These are phyloP conservation scores for Drosophila planitibia DNA, from an alignment of 2,888 invertebrate genomes.

Conservation along the genomic window DNA sequence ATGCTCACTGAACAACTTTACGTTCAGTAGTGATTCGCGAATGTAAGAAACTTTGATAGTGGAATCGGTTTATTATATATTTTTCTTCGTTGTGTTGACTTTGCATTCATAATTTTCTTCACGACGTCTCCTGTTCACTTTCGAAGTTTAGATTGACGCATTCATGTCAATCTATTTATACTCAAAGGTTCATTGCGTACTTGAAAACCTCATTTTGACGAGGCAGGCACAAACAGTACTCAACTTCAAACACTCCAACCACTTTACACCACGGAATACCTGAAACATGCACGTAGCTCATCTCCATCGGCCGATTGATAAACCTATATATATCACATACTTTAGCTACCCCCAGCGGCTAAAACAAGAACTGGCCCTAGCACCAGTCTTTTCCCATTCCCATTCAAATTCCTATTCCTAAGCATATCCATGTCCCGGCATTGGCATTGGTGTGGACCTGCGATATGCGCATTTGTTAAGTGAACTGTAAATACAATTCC, in stretches of 20 bases:
- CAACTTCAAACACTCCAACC: constrained; percentile 27
- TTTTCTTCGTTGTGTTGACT: neutral
- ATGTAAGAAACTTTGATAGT: neutral
- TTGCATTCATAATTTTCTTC: too few species aligned
- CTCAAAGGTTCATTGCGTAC: constrained; percentile 53
- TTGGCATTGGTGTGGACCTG: constrained; percentile 43
- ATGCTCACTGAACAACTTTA: neutral
- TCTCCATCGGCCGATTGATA: constrained; percentile 38
- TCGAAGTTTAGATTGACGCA: constrained; percentile 3
- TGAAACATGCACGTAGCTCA: constrained; percentile 35
- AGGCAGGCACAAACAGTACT: constrained; percentile 26
- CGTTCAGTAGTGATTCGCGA: neutral
- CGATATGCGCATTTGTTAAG: constrained; percentile 75
- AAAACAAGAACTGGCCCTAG: neutral
- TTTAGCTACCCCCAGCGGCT: constrained; percentile 14
- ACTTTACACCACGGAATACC: constrained; percentile 35
- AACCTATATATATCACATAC: constrained; percentile 44
- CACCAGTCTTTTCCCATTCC: neutral
- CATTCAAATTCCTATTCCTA: neutral
- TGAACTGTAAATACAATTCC: constrained; percentile 74
- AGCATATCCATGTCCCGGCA: constrained; percentile 23
- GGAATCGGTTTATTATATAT: neutral
- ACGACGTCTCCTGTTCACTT: neutral
- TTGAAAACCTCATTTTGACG: constrained; percentile 46
- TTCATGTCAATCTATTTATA: constrained; percentile 47